Base-by-base conservation (phyloP, 2,888 invertebrate species). In the Megastigmus dorsalis region DNA sequence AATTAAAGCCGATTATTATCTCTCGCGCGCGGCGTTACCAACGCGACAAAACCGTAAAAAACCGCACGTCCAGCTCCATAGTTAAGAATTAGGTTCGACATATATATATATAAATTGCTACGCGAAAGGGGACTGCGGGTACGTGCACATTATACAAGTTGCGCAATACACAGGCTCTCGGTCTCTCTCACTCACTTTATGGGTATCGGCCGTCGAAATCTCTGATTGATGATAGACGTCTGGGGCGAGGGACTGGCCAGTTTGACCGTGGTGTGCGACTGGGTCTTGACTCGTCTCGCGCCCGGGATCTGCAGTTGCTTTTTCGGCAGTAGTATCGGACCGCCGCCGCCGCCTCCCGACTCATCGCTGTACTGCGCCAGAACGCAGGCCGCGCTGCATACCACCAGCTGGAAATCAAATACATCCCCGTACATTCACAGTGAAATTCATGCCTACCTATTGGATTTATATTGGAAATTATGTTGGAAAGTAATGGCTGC, bases 201-300 rank as follows among this genome's bases (percentile, higher is more conserved):
- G 5, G 85, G 59, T 72, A 85, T 79, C 1, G 85, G 85, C 9
- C 84, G 82, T 6, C 85, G 80, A 43, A 81, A 66, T 62, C 80
- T 76, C 62, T 79, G 83, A 70, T 80, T 83, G 7, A 78, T 73
- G 7, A 82, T 63, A 5, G 77, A 72, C 36, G 83, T 66, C 52
- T 82, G 83, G 10, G 80, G 41, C 26, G 81, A 57, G 9, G 79
- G 65, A 13, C n/a, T 48, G 65, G 52, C 33, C 4, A 63, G 55
- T 38, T 63, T 45, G 9, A 41, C 28, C 1, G 48, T 41, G 15
- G 18, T 10, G 2, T 20, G 20, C n/a, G 48, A 10, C 18, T 59
- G 72, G 1, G 41, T 18, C 36, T 74, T 74, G 13, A 70, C 23
- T n/a, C 75, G 36, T 9, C 62, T 20, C 28, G 67, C 45, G 7